Evolutionary conservation across 2,797 vertebrate species (phyloP), one percentile per base, ranked within the genome.

Genomic region (Crocodylus rhombifer): DNA sequence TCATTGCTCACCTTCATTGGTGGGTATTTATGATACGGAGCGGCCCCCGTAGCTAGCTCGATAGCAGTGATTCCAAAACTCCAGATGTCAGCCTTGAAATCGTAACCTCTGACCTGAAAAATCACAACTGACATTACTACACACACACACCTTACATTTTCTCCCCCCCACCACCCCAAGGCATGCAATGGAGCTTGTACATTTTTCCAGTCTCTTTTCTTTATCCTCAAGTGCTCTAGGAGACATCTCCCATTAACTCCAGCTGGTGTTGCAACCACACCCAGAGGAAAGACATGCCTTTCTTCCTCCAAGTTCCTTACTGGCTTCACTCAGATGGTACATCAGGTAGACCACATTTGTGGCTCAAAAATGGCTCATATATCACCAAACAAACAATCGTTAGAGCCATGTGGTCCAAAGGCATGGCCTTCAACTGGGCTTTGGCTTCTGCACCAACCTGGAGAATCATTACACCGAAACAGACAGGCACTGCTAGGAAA

Each of bases 21-120:
- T 0, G 99, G 99, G 74, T 99, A 99, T 97, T 99, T 99, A 96
- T 99, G 99, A 93, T 99, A 99, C 56, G 99, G 99, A 90, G 99
- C 99, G 26, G 99, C 99, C 56, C 99, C 99, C 0, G 99, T 99
- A 56, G 99, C 99, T 90, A 99, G 96, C 94, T 99, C 99, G 6
- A 99, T 99, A n/a, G 99, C 99, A 6, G 99, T 99, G 95, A 99
- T 99, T 57, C 99, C 99, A 93, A 99, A 99, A 97, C 99, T 99
- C 99, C 99, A 99, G 95, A 99, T 99, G 95, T 99, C 99, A 30
- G 99, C 99, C 97, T 99, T 99, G 97, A 99, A 99, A 96, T 99
- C 99, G 16, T 99, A 99, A 80, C 99, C 99, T 86, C 98, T 98
- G 77, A 99, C 99, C 99, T 99, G 96, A 18, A 94, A 95, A 91